phyloP scores from a whole-genome alignment of 1,140 invertebrate species.

The Habropoda laboriosa region DNA sequence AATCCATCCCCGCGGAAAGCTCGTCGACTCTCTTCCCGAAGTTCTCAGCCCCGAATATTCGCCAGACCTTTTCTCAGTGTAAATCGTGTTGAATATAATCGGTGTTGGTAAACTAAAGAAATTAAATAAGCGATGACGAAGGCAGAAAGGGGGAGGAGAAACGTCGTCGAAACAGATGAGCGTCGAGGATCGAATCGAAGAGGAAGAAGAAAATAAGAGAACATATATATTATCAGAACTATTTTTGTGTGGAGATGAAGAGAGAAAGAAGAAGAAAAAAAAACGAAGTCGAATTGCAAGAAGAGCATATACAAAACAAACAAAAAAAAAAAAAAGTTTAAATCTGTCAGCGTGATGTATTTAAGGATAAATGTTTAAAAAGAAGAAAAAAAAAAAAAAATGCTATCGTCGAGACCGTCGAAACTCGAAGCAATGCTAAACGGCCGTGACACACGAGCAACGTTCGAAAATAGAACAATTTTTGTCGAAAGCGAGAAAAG shows the following conservation, averaged over 20 bases:
- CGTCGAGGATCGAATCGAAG: constrained; percentile 9
- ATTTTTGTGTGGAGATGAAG: constrained; percentile 69
- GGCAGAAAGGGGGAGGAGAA: constrained; percentile 5
- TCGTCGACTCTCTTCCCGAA: constrained; percentile 44
- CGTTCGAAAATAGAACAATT: not conserved
- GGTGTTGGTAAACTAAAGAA: constrained; percentile 58
- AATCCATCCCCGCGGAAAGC: constrained; percentile 44
- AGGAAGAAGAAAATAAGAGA: not conserved
- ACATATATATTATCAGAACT: constrained; percentile 64
- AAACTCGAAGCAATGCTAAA: constrained; percentile 53
- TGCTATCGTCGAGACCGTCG: constrained; percentile 44
- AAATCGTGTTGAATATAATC: constrained; percentile 68
- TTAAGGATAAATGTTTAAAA: constrained; percentile 66
- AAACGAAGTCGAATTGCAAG: not conserved
- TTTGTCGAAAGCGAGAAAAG: not conserved
- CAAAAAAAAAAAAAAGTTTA: constrained; percentile 25
- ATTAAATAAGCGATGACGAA: constrained; percentile 26
- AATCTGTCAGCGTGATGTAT: constrained; percentile 64
- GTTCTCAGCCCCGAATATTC: constrained; percentile 26
- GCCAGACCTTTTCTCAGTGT: constrained; percentile 61
- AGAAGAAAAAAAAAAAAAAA: not conserved
- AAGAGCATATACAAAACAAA: constrained; percentile 21
- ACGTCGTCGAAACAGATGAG: constrained; percentile 18
- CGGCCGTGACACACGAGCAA: not conserved
- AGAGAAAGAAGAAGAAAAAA: constrained; percentile 28